Evolutionary conservation across 2,888 invertebrate species (phyloP).

Genomic region (Cremastinae sp.): DNA sequence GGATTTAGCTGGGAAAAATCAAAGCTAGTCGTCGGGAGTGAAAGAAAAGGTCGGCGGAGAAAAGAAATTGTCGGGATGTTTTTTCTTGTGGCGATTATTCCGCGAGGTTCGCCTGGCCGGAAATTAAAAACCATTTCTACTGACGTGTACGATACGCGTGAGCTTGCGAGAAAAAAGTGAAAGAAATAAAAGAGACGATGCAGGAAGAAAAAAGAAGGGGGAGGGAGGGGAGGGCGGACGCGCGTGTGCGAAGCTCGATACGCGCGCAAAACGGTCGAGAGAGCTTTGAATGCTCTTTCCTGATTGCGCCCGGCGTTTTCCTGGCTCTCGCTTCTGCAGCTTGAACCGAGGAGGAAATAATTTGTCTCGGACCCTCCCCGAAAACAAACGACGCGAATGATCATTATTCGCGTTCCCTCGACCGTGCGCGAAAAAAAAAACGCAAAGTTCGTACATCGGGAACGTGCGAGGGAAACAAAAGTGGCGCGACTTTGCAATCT

Average conservation of each 20-base stretch:
- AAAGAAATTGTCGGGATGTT: constrained; percentile 9
- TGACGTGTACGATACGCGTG: constrained; percentile 20
- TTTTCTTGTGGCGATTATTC: constrained; percentile 44
- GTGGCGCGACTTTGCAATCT: constrained; percentile 41
- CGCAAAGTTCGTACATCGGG: not conserved
- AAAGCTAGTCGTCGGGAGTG: too few species aligned
- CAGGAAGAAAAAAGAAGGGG: too few species aligned
- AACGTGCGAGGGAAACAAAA: too few species aligned
- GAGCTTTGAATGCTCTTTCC: constrained; percentile 40
- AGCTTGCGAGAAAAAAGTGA: constrained; percentile 5
- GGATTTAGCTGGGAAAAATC: too few species aligned
- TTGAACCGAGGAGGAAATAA: constrained; percentile 26
- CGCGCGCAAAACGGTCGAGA: constrained; percentile 3
- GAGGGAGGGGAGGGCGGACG: not conserved
- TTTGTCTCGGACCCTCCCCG: constrained; percentile 37
- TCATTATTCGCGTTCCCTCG: constrained; percentile 48
- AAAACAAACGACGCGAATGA: constrained; percentile 9
- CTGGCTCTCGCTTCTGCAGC: constrained; percentile 1
- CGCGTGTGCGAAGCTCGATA: constrained; percentile 18
- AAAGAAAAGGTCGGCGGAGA: not conserved
- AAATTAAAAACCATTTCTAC: constrained; percentile 56
- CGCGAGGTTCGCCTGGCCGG: constrained; percentile 49
- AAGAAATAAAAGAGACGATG: not conserved
- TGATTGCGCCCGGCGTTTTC: constrained; percentile 39
- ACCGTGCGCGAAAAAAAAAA: constrained; percentile 37